Evolutionary conservation across 2,797 vertebrate genomes (phyloP).

Genomic region (Carapus acus): DNA sequence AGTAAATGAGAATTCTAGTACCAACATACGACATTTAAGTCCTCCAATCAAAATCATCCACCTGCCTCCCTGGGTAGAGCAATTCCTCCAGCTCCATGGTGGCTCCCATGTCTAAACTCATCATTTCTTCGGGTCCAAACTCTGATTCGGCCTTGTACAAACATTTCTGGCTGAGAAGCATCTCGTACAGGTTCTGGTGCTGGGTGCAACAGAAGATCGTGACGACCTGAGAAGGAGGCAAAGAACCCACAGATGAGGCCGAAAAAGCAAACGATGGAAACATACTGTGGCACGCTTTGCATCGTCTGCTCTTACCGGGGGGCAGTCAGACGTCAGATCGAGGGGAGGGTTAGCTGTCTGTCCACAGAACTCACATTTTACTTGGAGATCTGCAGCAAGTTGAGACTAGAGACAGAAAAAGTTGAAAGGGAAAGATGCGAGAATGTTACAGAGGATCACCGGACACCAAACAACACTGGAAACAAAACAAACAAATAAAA

Average conservation of each 20-base stretch:
- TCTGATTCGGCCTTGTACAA: conserved; percentile 13
- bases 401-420: conserved; percentile 29
- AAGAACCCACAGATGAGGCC: neutral
- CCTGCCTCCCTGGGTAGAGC: conserved; percentile 12
- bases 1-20: too few relatives aligned
- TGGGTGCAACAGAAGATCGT: conserved; percentile 57
- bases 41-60: conserved; percentile 32
- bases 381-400: conserved; percentile 9
- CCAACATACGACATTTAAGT: too few relatives aligned
- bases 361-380: conserved; percentile 64
- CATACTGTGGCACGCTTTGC: too few relatives aligned
- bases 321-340: conserved; percentile 10
- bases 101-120: neutral
- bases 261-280: too few relatives aligned
- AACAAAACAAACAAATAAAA: too few relatives aligned
- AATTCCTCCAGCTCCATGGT: conserved; percentile 21
- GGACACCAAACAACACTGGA: too few relatives aligned
- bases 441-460: too few relatives aligned
- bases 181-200: conserved; percentile 44
- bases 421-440: too few relatives aligned
- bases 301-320: conserved; percentile 45
- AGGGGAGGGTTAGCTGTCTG: conserved; percentile 41
- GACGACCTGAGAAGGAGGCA: conserved; percentile 11
- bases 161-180: conserved; percentile 39
- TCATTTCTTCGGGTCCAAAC: neutral